These are phyloP conservation scores for Coleophora deauratella DNA, from an alignment of 2,888 invertebrate genomes.

Conservation along the genomic window DNA sequence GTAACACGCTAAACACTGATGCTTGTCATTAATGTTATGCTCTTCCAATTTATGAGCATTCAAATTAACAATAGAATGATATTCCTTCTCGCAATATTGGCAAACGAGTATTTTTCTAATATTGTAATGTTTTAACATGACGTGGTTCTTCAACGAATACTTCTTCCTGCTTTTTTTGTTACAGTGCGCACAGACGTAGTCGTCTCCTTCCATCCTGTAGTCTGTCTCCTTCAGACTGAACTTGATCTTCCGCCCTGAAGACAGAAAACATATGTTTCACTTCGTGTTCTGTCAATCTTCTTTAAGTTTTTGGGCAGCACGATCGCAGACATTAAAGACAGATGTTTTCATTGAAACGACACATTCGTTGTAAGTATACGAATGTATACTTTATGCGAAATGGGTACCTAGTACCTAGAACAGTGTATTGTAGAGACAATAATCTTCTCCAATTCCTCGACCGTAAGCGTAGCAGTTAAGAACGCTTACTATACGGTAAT, in stretches of 20 bases:
- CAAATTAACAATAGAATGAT: constrained; percentile 38
- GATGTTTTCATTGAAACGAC: too few species aligned
- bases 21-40: constrained; percentile 47
- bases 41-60: constrained; percentile 41
- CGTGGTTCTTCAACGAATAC: constrained; percentile 34
- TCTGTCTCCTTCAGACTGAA: constrained; percentile 38
- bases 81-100: constrained; percentile 31
- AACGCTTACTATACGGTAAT: too few species aligned
- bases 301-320: background rate
- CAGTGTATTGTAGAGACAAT: too few species aligned
- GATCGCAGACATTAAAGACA: too few species aligned
- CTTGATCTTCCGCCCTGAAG: constrained; percentile 31
- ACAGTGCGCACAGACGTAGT: constrained; percentile 33
- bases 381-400: too few species aligned
- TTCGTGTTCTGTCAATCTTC: background rate
- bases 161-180: constrained; percentile 36
- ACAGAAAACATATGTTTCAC: constrained; percentile 25
- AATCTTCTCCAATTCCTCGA: too few species aligned
- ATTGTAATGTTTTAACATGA: constrained; percentile 46
- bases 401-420: too few species aligned
- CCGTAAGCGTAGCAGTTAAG: too few species aligned
- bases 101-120: constrained; percentile 31
- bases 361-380: too few species aligned
- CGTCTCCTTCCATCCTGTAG: constrained; percentile 30
- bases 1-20: constrained; percentile 52